Conservation (phyloP, 2,113 vertebrate species). For the Larimichthys crocea region DNA sequence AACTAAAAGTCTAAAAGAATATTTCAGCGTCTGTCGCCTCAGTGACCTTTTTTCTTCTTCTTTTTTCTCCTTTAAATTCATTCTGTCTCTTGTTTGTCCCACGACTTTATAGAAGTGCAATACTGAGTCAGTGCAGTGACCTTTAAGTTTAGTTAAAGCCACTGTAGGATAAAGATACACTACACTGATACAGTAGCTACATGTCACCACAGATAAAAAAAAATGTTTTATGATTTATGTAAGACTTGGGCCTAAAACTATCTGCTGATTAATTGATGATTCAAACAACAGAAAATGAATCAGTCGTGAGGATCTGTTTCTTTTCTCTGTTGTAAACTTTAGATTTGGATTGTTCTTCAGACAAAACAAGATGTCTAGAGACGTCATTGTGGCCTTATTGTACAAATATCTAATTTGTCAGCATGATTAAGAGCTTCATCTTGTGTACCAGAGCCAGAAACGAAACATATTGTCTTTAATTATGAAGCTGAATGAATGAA, state of each 20-base stretch:
- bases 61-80: neutral
- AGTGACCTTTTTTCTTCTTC: no score
- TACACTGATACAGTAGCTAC: neutral
- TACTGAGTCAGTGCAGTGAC: neutral
- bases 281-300: neutral
- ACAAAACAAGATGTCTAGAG: no score
- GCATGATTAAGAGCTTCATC: neutral
- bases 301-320: neutral
- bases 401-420: neutral
- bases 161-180: neutral
- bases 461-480: neutral
- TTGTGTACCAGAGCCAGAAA: neutral
- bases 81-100: neutral
- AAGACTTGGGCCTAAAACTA: neutral
- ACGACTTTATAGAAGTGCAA: neutral
- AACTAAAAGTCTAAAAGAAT: neutral
- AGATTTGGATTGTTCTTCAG: no score
- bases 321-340: no score
- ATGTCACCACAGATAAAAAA: neutral
- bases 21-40: neutral
- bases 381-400: no score
- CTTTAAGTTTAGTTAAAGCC: neutral
- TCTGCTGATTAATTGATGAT: neutral
- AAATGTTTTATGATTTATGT: neutral
- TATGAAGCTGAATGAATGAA: neutral